phyloP scores from a whole-genome alignment of 2,113 vertebrate species.

The Ahaetulla prasina region DNA sequence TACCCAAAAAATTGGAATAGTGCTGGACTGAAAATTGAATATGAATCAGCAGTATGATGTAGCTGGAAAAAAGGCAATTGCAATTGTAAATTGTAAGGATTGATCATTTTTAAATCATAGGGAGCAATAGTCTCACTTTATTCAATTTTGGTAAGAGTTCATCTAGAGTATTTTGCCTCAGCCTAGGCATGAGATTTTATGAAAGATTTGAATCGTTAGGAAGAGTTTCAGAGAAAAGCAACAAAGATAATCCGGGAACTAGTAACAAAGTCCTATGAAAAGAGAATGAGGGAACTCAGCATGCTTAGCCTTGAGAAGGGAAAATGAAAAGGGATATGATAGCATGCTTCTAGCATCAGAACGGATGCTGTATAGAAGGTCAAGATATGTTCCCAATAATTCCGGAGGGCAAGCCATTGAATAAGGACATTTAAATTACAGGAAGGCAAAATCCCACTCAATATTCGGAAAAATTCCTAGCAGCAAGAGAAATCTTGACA shows the following conservation, averaged over 20 bases:
- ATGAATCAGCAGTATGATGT: neutral
- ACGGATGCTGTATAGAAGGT: neutral
- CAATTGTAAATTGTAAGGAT: neutral
- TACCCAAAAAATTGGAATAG: neutral
- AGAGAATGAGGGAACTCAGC: neutral
- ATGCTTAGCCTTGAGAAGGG: neutral
- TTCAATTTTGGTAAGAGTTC: neutral
- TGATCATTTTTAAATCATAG: neutral
- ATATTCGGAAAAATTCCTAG: neutral
- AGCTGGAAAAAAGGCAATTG: neutral
- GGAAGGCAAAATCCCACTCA: neutral
- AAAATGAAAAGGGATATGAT: neutral
- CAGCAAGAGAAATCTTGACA: neutral
- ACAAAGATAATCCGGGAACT: neutral
- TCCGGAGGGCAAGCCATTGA: neutral
- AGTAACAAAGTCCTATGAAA: neutral
- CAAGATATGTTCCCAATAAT: neutral
- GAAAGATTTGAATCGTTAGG: neutral
- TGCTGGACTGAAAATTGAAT: neutral
- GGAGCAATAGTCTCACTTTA: neutral
- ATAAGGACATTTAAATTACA: neutral
- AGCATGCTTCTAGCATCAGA: neutral
- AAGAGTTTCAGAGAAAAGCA: neutral
- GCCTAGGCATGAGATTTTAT: neutral
- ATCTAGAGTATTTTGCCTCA: neutral